Evolutionary conservation across 2,888 invertebrate genomes (phyloP).

Genomic region (Brachypalpus laphriformis): DNA sequence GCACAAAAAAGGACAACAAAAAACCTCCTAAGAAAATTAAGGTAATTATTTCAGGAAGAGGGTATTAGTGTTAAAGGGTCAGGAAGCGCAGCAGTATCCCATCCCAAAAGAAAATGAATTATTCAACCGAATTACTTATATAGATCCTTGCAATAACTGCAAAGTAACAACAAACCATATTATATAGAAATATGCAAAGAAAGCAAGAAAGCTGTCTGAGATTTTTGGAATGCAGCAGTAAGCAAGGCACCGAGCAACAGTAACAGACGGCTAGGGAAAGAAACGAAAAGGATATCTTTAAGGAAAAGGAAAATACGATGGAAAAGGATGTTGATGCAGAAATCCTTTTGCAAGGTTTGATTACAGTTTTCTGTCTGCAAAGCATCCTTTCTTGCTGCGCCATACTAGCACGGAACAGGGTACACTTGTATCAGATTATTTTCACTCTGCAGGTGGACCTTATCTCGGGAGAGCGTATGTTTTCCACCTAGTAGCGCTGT

Average conservation of each 20-base stretch:
- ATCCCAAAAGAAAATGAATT: conserved; percentile 10
- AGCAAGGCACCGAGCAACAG: not conserved
- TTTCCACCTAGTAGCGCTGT: not conserved
- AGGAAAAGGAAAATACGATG: not conserved
- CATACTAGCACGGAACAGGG: not conserved
- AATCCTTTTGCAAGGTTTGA: conserved; percentile 61
- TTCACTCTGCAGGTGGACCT: conserved; percentile 13
- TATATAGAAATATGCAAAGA: conserved; percentile 33
- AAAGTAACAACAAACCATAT: not conserved
- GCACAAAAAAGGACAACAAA: not conserved
- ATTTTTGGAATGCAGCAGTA: conserved; percentile 9
- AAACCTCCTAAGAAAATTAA: conserved; percentile 39
- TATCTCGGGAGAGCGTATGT: not conserved
- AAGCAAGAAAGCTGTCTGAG: conserved; percentile 12
- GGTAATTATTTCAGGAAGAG: conserved; percentile 52
- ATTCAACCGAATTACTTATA: conserved; percentile 26
- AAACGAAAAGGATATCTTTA: not conserved
- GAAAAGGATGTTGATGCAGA: conserved; percentile 51
- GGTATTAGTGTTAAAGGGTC: conserved; percentile 19
- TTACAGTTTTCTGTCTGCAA: conserved; percentile 53
- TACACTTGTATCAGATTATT: conserved; percentile 31
- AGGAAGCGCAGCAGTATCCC: not conserved
- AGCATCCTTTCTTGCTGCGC: conserved; percentile 1
- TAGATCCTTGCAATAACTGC: conserved; percentile 45
- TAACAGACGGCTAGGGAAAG: too few species aligned